Evolutionary conservation across 2,888 invertebrate genomes (phyloP).

Genomic region (Protodeltote pygarga): DNA sequence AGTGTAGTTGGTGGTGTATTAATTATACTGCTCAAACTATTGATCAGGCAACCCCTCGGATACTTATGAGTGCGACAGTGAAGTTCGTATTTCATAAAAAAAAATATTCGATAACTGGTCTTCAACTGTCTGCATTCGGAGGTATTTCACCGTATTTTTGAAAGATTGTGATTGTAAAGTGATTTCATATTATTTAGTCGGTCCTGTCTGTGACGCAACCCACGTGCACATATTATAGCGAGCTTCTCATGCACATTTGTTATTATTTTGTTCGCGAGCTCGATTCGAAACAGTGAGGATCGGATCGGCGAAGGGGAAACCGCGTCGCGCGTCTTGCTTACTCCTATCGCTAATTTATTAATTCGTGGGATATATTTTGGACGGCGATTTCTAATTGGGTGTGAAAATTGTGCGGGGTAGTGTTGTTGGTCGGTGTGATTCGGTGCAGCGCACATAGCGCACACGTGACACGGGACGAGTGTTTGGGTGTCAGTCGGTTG

Average conservation of each 20-base stretch:
- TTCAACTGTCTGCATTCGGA: slow-evolving; percentile 66
- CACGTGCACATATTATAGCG: slow-evolving; percentile 83
- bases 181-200: slow-evolving; percentile 66
- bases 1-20: slow-evolving; percentile 73
- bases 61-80: slow-evolving; percentile 74
- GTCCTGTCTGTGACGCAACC: slow-evolving; percentile 81
- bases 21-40: slow-evolving; percentile 67
- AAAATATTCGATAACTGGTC: slow-evolving; percentile 74
- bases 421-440: slow-evolving; percentile 68
- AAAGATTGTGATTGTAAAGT: slow-evolving; percentile 59
- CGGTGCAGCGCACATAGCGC: slow-evolving; percentile 60
- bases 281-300: slow-evolving; percentile 84
- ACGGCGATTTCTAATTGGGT: slow-evolving; percentile 65
- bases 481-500: slow-evolving; percentile 82
- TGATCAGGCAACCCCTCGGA: slow-evolving; percentile 65
- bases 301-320: slow-evolving; percentile 76
- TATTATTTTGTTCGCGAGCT: slow-evolving; percentile 91
- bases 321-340: slow-evolving; percentile 75
- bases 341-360: slow-evolving; percentile 66
- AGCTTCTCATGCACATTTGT: slow-evolving; percentile 89
- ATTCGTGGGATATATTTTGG: slow-evolving; percentile 67
- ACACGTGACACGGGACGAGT: slow-evolving; percentile 80
- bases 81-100: slow-evolving; percentile 78
- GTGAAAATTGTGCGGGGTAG: slow-evolving; percentile 75
- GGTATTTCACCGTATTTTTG: slow-evolving; percentile 68